A percentile compares a stretch with the other conserved stretches of the same genome.
Conservation (phyloP, 2,797 vertebrate genomes). For the Neosilurus mollespiculum region DNA sequence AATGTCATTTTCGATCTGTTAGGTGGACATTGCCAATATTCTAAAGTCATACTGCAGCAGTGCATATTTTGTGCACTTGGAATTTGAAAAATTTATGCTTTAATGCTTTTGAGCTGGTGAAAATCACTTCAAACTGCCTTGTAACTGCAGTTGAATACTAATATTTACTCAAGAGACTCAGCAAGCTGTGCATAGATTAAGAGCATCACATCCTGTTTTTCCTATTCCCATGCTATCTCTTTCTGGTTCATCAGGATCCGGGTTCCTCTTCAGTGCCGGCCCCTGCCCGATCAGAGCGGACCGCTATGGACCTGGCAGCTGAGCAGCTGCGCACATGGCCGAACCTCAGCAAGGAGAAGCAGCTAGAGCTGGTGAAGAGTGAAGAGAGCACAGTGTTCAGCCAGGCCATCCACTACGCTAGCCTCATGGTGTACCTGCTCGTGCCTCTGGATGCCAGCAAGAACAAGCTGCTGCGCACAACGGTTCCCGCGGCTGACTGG, state of each 20-base stretch:
- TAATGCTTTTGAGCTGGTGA: background rate
- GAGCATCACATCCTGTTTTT: background rate
- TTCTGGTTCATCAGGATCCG: slow-evolving; percentile 59
- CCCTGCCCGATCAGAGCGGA: slow-evolving; percentile 75
- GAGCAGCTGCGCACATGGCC: slow-evolving; percentile 91
- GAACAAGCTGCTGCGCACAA: slow-evolving; percentile 86
- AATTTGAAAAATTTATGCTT: background rate
- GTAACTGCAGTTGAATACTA: no score
- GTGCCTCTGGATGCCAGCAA: slow-evolving; percentile 94
- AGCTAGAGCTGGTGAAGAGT: slow-evolving; percentile 90
- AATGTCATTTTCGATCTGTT: background rate
- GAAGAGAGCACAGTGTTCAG: slow-evolving; percentile 98
- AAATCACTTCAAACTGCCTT: background rate
- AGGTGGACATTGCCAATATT: background rate
- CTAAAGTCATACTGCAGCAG: background rate
- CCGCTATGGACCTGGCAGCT: slow-evolving; percentile 95
- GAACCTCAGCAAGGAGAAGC: slow-evolving; percentile 83
- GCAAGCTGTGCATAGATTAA: background rate
- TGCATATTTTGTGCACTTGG: background rate
- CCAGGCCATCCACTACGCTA: slow-evolving; percentile 97
- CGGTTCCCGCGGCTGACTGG: slow-evolving; percentile 87
- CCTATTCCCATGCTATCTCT: background rate
- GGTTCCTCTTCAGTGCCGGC: slow-evolving; percentile 1
- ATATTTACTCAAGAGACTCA: background rate
- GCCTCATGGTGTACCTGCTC: slow-evolving; percentile 96